These are phyloP conservation scores for Drosophila sechellia DNA, from an alignment of 1,140 invertebrate genomes.

Conservation along the genomic window DNA sequence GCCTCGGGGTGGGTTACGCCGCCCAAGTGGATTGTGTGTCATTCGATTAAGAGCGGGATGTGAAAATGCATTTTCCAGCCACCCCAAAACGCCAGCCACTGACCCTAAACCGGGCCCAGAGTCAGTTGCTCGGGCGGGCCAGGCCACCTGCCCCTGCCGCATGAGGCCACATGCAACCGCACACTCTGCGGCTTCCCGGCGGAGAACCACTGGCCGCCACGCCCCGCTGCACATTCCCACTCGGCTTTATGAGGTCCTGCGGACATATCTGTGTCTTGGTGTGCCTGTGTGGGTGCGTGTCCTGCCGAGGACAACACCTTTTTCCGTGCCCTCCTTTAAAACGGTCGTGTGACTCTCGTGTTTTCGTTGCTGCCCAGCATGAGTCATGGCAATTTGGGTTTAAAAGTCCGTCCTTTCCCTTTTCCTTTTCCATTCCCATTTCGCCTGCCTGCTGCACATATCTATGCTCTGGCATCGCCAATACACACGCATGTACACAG, in stretches of 20 bases:
- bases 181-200: constrained; percentile 73
- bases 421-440: constrained; percentile 17
- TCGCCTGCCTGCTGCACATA: constrained; percentile 28
- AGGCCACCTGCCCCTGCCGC: constrained; percentile 53
- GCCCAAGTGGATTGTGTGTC: constrained; percentile 44
- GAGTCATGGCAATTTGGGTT: constrained; percentile 67
- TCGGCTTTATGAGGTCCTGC: constrained; percentile 58
- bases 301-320: constrained; percentile 63
- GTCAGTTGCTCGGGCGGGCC: constrained; percentile 9
- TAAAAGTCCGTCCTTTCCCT: constrained; percentile 36
- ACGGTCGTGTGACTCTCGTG: constrained; percentile 35
- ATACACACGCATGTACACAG: constrained; percentile 30
- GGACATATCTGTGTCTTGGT: constrained; percentile 4
- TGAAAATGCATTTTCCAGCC: constrained; percentile 68
- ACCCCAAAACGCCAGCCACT: constrained; percentile 64
- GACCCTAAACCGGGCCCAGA: constrained; percentile 47
- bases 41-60: constrained; percentile 53
- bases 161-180: constrained; percentile 63
- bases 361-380: constrained; percentile 35
- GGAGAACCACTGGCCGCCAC: constrained; percentile 53
- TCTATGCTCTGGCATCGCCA: constrained; percentile 46
- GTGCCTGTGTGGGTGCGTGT: constrained; percentile 35
- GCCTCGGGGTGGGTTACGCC: constrained; percentile 23
- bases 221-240: constrained; percentile 70
- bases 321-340: constrained; percentile 53